Base-by-base conservation (phyloP, 2,113 vertebrate species). In the Climacteris rufus region DNA sequence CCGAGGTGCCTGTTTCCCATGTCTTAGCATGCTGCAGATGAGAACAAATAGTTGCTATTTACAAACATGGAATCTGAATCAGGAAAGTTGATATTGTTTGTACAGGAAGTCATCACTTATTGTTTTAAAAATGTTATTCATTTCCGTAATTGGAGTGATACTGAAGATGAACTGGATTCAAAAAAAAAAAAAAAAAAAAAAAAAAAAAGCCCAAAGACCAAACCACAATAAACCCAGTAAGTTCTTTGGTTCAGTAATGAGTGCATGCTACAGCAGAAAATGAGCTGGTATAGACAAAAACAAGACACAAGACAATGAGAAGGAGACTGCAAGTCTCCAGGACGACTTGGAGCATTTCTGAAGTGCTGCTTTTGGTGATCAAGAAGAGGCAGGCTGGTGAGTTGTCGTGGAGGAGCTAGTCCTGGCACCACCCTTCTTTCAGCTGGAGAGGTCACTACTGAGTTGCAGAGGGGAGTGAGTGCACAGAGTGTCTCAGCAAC, bases 21-120 rank as follows among this genome's bases (percentile, higher is more conserved):
- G 85, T 97, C 84, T 96, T 93, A 93, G 76, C 75, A 85, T 89
- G 87, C 83, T 91, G 88, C 37, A 90, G 71, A 90, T 66, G 81
- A 90, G 95, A 96, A 97, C 89, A 96, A 96, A 93, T 96, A 90
- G 94, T 93, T 93, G 86, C 94, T 97, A 94, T 97, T 96, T 97
- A 96, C 94, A 96, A 97, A 94, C 69, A 88, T 76, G 82, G 72
- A 96, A 80, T 95, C 56, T 0, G 0, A 96, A 95, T 95, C 80
- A 82, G 91, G 95, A 93, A 96, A 96, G 95, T 89, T 94, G 80
- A 95, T 97, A 94, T 96, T 94, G 87, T 93, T 94, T 90, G 93
- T 95, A 94, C 77, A 95, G 97, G 93, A 97, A 97, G 95, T 94
- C 78, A 92, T 93, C 94, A 93, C 83, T 94, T 96, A 94, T 68